Conservation (phyloP, 1,140 invertebrate species). For the Brachionus calyciflorus region DNA sequence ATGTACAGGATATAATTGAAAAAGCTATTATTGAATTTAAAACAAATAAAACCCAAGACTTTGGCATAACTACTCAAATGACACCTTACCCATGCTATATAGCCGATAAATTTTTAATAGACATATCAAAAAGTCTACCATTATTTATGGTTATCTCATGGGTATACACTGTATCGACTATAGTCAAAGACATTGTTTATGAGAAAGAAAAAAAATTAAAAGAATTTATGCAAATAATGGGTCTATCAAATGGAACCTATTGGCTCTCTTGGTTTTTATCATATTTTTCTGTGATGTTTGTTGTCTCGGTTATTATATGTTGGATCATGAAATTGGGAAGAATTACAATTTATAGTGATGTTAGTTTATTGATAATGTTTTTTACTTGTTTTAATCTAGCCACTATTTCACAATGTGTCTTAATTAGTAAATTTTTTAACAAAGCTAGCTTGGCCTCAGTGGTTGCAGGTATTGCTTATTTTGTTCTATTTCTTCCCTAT, state of each 20-base stretch:
- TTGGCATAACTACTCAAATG: slow-evolving; percentile 25
- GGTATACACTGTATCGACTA: slow-evolving; percentile 72
- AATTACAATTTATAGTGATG: slow-evolving; percentile 6
- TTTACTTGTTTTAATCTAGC: slow-evolving; percentile 60
- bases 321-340: not conserved
- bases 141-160: slow-evolving; percentile 70
- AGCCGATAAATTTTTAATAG: slow-evolving; percentile 64
- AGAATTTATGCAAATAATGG: slow-evolving; percentile 69
- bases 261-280: slow-evolving; percentile 69
- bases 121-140: slow-evolving; percentile 68
- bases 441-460: slow-evolving; percentile 71
- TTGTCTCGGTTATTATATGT: slow-evolving; percentile 60
- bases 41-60: slow-evolving; percentile 5
- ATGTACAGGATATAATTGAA: slow-evolving; percentile 72
- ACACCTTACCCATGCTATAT: slow-evolving; percentile 21
- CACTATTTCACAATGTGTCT: slow-evolving; percentile 65
- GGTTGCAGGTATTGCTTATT: slow-evolving; percentile 70
- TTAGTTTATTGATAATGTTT: slow-evolving; percentile 18
- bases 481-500: slow-evolving; percentile 71
- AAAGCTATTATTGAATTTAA: slow-evolving; percentile 66
- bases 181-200: slow-evolving; percentile 70
- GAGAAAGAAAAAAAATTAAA: slow-evolving; percentile 67
- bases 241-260: slow-evolving; percentile 64
- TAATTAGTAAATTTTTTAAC: slow-evolving; percentile 65
- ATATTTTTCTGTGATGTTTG: slow-evolving; percentile 64